Base-by-base conservation (phyloP, 1,140 invertebrate species). In the Samia ricini region DNA sequence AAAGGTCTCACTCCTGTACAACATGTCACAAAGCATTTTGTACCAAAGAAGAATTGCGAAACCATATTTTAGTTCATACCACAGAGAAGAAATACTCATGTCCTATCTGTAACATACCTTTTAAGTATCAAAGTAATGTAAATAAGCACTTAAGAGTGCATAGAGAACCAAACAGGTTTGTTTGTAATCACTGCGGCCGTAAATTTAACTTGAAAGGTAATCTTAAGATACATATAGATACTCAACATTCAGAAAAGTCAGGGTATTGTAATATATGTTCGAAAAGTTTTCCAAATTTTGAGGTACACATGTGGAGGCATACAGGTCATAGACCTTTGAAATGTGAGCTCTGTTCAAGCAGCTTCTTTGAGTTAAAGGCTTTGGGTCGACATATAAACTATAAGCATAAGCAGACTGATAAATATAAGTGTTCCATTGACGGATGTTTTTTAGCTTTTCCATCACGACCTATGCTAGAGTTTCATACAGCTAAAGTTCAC, bases 281-380 rank as follows among this genome's bases (percentile, higher is more conserved):
- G 6, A 88, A 87, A 66, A 66, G 77, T 74, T 77, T 81, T 12
- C 48, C 86, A 12, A 83, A 89, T 42, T 72, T 89, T 18, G 77
- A 83, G 60, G 69, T 81, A 49, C 95, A 95, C 70, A 91, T 93
- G 65, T 89, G 92, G 62, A 92, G 91, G 26, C 95, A 94, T 71
- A 93, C 93, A n/a, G 93, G 93, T 2, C 92, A 94, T 70, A 91
- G 92, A 56, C 93, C 93, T 2, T 92, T 93, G 64, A 90, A 92
- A 68, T 95, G 94, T 76, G 78, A 90, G n/a, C 58, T 90, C 56
- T 91, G 74, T 79, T 83, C 69, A 89, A 93, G 83, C 50, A 76
- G 72, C 50, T 89, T 84, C 50, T 78, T 56, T 55, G 72, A 78
- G 8, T 59, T 72, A 10, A 83, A 80, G 36, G 69, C 74, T 36